Conservation (phyloP, 1,140 invertebrate genomes). For the Hycleus cichorii region DNA sequence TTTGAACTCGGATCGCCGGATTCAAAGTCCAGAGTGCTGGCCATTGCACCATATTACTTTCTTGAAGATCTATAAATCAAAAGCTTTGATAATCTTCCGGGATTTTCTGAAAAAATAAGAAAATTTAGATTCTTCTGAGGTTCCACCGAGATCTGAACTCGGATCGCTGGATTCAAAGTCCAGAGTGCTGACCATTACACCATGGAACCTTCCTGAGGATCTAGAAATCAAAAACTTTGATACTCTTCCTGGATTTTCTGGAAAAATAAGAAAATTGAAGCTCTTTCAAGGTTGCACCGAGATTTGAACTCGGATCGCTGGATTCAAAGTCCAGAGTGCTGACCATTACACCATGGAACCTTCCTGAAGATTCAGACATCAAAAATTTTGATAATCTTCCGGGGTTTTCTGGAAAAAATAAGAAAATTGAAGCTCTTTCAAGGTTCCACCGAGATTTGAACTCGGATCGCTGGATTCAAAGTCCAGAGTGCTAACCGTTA, state of each 20-base stretch:
- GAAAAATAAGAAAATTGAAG: too few relatives aligned
- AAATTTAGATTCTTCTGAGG: constrained; percentile 11
- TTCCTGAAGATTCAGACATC: neutral
- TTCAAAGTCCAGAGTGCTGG: constrained; percentile 41
- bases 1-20: constrained; percentile 41
- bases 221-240: too few relatives aligned
- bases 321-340: constrained; percentile 41
- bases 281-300: constrained; percentile 33
- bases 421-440: neutral
- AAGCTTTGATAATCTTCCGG: neutral
- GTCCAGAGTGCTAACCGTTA: constrained; percentile 41
- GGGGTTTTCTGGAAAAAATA: too few relatives aligned
- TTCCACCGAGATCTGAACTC: constrained; percentile 40
- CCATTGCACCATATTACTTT: constrained; percentile 39
- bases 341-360: constrained; percentile 41
- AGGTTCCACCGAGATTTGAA: constrained; percentile 40
- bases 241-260: too few relatives aligned
- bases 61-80: too few relatives aligned
- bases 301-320: constrained; percentile 41
- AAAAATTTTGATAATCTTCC: neutral
- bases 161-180: constrained; percentile 41
- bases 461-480: constrained; percentile 41
- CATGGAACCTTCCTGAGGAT: constrained; percentile 29
- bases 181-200: constrained; percentile 41
- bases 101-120: too few relatives aligned